These are phyloP conservation scores for Drosophila virilis DNA, from an alignment of 1,140 invertebrate genomes.

Conservation along the genomic window DNA sequence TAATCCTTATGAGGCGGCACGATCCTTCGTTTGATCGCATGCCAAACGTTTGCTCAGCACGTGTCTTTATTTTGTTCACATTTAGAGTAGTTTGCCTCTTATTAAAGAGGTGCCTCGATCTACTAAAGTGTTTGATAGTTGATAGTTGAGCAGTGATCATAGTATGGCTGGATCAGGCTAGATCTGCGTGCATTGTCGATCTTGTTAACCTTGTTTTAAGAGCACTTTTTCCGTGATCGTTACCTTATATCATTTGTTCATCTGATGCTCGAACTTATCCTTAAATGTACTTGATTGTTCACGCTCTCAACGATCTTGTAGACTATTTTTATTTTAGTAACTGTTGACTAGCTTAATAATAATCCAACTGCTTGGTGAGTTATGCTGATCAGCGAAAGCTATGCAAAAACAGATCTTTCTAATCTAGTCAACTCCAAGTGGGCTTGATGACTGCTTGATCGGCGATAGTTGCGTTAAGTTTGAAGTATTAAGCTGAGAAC, in stretches of 20 bases:
- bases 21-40: conserved; percentile 45
- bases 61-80: conserved; percentile 31
- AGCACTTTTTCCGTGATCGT: background rate
- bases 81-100: background rate
- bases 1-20: conserved; percentile 62
- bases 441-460: conserved; percentile 1
- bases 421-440: background rate
- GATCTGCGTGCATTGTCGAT: background rate
- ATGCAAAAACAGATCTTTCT: background rate
- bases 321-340: no score
- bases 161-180: no score
- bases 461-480: background rate
- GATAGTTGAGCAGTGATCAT: background rate
- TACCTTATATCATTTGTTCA: background rate
- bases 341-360: no score
- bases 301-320: no score
- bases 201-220: no score
- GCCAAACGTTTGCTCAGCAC: conserved; percentile 46
- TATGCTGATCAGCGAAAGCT: no score
- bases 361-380: no score
- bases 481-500: background rate
- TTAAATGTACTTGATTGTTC: no score
- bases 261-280: no score
- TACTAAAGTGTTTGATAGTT: background rate
- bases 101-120: background rate